A percentile compares a stretch with the other conserved stretches of the same genome.
Conservation (phyloP, 1,140 invertebrate genomes). For the Dryas iulia region DNA sequence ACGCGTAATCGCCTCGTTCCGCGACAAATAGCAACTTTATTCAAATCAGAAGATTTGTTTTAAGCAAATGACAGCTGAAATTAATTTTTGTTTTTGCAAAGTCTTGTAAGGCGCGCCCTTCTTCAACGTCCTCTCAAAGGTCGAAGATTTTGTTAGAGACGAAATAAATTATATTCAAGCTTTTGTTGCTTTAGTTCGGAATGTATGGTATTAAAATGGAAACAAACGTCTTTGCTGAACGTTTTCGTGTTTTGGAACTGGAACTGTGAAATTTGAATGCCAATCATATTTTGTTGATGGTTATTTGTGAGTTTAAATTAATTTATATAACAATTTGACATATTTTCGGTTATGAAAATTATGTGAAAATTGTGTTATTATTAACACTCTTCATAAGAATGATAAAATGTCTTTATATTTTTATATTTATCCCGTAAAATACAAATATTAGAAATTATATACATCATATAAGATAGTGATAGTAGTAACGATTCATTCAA, state of each 20-base stretch:
- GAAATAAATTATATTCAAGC: neutral
- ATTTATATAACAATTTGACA: too few species aligned
- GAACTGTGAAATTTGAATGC: neutral
- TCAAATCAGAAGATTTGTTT: slow-evolving; percentile 43
- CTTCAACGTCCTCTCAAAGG: neutral
- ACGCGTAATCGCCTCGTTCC: slow-evolving; percentile 23
- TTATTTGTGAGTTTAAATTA: neutral
- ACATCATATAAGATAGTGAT: too few species aligned
- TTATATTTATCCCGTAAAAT: too few species aligned
- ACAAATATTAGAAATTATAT: too few species aligned
- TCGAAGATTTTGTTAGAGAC: slow-evolving; percentile 8
- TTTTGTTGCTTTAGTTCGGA: neutral
- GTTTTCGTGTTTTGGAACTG: neutral
- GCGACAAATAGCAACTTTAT: slow-evolving; percentile 41
- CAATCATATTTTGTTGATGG: neutral
- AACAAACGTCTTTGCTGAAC: neutral
- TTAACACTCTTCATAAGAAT: too few species aligned
- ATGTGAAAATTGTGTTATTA: too few species aligned
- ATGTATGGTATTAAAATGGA: slow-evolving; percentile 2
- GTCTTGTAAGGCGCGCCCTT: neutral
- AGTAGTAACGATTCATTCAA: too few species aligned
- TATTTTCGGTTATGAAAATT: too few species aligned
- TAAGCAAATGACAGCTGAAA: slow-evolving; percentile 41
- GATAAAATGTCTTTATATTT: too few species aligned
- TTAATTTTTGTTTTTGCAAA: slow-evolving; percentile 41